A percentile compares a stretch with the other conserved stretches of the same genome.
Evolutionary conservation across 2,888 invertebrate genomes (phyloP).

Genomic region (Tenthredo scrophulariae): DNA sequence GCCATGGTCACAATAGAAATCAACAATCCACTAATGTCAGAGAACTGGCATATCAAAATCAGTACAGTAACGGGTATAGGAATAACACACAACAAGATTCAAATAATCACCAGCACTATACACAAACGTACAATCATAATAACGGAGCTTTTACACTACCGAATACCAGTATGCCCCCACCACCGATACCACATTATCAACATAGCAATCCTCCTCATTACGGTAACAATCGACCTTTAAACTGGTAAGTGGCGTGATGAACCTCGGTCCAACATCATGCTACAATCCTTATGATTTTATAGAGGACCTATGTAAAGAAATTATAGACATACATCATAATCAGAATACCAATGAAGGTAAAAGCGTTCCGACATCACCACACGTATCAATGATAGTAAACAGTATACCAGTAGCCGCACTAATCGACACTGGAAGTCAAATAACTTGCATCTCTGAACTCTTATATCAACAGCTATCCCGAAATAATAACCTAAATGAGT

Average conservation of each 20-base stretch:
- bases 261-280: constrained; percentile 47
- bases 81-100: neutral
- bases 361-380: constrained; percentile 47
- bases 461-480: constrained; percentile 52
- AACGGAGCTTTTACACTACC: neutral
- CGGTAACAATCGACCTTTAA: constrained; percentile 52
- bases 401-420: constrained; percentile 50
- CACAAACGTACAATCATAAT: neutral
- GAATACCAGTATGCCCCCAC: constrained; percentile 30
- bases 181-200: neutral
- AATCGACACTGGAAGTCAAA: constrained; percentile 59
- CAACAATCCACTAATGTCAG: neutral
- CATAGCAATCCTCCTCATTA: neutral
- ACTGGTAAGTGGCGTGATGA: constrained; percentile 54
- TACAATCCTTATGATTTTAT: constrained; percentile 43
- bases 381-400: constrained; percentile 47
- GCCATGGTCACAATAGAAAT: neutral
- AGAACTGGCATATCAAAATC: neutral
- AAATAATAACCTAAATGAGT: constrained; percentile 44
- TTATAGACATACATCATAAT: neutral
- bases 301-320: constrained; percentile 53
- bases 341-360: neutral
- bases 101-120: neutral
- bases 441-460: constrained; percentile 58
- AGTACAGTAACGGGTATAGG: neutral